A percentile compares a stretch with the other conserved stretches of the same genome.
These are phyloP conservation scores for Gopherus evgoodei DNA, from an alignment of 2,113 vertebrate species.

Conservation along the genomic window DNA sequence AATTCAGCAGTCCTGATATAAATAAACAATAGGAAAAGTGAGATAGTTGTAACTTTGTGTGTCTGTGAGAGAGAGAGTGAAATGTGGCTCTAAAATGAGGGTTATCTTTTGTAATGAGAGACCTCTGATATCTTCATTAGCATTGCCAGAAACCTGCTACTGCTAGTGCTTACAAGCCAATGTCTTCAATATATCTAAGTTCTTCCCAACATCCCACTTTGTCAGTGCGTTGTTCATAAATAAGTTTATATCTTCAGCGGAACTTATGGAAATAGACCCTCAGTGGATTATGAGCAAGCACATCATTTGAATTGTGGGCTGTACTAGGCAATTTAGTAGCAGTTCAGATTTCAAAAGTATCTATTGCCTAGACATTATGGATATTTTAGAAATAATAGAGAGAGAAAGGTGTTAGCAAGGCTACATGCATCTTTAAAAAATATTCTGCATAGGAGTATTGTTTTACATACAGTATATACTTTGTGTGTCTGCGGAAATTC, in stretches of 20 bases:
- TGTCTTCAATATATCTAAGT: not conserved
- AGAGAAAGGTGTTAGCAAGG: not conserved
- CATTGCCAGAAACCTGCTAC: not conserved
- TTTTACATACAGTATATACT: not conserved
- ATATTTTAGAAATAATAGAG: not conserved
- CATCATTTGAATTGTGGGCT: not conserved
- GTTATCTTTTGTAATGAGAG: not conserved
- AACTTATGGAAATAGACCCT: not conserved
- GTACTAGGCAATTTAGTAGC: not conserved
- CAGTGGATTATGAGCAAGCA: not conserved
- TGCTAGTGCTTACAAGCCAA: not conserved
- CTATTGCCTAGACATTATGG: not conserved
- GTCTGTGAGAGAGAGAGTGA: not conserved
- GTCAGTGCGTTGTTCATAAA: not conserved
- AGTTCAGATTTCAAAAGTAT: not conserved
- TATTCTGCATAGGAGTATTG: not conserved
- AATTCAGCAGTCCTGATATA: not conserved
- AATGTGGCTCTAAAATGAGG: not conserved
- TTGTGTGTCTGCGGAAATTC: not conserved
- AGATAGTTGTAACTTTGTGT: not conserved
- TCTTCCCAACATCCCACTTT: not conserved
- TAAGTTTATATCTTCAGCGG: not conserved
- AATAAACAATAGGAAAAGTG: fast-evolving
- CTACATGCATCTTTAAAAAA: not conserved
- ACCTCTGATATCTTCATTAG: not conserved